phyloP scores from a whole-genome alignment of 2,797 vertebrate species.

The Steatocranus sp. region DNA sequence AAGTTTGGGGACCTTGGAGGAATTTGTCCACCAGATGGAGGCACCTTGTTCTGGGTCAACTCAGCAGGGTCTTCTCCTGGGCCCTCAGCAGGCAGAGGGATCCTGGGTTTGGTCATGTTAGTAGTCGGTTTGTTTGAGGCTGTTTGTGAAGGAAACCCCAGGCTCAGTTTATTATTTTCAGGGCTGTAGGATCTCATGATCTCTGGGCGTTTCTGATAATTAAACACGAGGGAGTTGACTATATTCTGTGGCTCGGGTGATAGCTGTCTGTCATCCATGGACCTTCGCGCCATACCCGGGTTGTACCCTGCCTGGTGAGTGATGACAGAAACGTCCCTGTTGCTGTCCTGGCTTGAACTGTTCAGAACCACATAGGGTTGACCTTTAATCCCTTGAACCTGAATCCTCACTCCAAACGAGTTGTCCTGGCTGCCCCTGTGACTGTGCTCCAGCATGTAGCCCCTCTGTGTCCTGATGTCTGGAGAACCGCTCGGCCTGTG shows the following conservation, averaged over 20 bases:
- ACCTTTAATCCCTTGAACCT: slow-evolving; percentile 90
- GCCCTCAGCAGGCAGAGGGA: slow-evolving; percentile 64
- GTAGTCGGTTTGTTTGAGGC: background rate
- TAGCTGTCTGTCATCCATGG: slow-evolving; percentile 32
- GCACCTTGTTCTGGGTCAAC: background rate
- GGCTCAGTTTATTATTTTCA: slow-evolving; percentile 71
- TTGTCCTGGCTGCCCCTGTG: slow-evolving; percentile 45
- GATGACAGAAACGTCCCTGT: slow-evolving; percentile 49
- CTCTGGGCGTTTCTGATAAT: slow-evolving; percentile 88
- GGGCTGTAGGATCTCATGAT: slow-evolving; percentile 86
- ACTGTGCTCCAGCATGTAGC: slow-evolving; percentile 59
- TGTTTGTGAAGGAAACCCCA: slow-evolving; percentile 33
- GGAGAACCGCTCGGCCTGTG: slow-evolving; percentile 70
- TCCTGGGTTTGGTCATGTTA: slow-evolving; percentile 49
- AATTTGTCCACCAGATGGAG: background rate
- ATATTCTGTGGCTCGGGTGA: slow-evolving; percentile 55
- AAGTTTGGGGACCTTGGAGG: slow-evolving; percentile 52
- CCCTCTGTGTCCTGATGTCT: slow-evolving; percentile 66
- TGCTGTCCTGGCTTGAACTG: slow-evolving; percentile 71
- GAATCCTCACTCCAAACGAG: slow-evolving; percentile 88
- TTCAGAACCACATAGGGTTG: slow-evolving; percentile 92
- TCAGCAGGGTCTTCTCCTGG: slow-evolving; percentile 15
- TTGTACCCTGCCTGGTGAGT: slow-evolving; percentile 65
- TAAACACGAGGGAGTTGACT: slow-evolving; percentile 65
- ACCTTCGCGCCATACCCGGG: slow-evolving; percentile 44